phyloP scores from a whole-genome alignment of 2,888 invertebrate species.

The Synergus umbraculus region DNA sequence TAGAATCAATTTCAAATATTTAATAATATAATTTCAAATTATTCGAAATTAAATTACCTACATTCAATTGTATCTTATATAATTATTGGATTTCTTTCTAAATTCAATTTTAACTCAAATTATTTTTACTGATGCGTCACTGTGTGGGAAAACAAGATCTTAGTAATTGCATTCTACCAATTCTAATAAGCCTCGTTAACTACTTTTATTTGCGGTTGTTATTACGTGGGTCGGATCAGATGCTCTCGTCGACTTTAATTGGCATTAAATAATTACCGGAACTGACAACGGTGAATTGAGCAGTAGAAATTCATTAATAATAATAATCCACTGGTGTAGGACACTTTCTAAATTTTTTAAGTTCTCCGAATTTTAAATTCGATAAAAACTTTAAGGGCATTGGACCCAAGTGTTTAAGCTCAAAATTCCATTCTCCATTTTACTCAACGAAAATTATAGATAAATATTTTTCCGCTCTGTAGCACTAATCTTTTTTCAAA shows the following conservation, averaged over 20 bases:
- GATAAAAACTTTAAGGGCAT: too few relatives aligned
- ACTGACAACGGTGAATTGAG: slow-evolving; percentile 26
- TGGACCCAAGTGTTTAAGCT: too few relatives aligned
- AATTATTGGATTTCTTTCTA: background rate
- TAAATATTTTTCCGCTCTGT: too few relatives aligned
- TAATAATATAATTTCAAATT: background rate
- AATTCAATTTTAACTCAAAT: background rate
- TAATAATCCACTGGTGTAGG: too few relatives aligned
- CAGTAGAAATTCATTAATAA: slow-evolving; percentile 34
- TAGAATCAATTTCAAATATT: background rate
- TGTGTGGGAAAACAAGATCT: slow-evolving; percentile 4
- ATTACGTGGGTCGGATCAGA: slow-evolving; percentile 26
- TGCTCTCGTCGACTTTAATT: slow-evolving; percentile 36
- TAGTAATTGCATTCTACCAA: slow-evolving; percentile 13
- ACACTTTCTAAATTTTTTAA: slow-evolving; percentile 1
- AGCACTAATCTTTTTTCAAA: too few relatives aligned
- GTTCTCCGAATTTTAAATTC: background rate
- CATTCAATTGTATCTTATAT: background rate
- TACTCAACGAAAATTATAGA: too few relatives aligned
- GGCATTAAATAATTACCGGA: slow-evolving; percentile 34
- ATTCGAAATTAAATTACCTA: background rate
- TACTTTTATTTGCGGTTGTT: slow-evolving; percentile 34
- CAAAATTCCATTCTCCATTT: too few relatives aligned
- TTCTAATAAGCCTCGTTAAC: slow-evolving; percentile 35
- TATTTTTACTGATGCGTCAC: background rate